phyloP scores from a whole-genome alignment of 2,888 invertebrate species.

The Nineta flava region DNA sequence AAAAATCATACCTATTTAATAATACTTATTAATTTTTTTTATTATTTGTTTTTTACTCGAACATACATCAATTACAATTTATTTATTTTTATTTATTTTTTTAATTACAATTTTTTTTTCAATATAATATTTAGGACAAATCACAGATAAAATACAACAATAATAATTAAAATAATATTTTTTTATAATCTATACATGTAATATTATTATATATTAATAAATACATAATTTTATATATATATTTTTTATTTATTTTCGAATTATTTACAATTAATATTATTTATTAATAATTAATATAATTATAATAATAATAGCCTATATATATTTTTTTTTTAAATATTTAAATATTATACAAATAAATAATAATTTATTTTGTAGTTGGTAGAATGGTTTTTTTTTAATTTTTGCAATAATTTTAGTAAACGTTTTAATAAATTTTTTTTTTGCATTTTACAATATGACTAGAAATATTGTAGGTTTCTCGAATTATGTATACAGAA shows the following conservation, averaged over 20 bases:
- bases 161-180: neutral
- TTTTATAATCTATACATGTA: neutral
- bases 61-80: constrained; percentile 1
- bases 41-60: neutral
- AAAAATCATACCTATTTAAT: neutral
- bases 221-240: neutral
- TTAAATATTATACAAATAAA: too few relatives aligned
- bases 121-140: neutral
- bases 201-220: neutral
- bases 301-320: too few relatives aligned
- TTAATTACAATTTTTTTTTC: neutral
- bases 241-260: neutral
- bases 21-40: neutral
- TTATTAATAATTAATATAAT: neutral
- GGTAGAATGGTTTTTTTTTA: too few relatives aligned
- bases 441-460: too few relatives aligned
- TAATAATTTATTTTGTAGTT: too few relatives aligned
- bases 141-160: neutral
- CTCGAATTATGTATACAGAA: too few relatives aligned
- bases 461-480: too few relatives aligned
- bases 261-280: neutral
- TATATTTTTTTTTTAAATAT: too few relatives aligned
- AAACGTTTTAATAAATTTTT: too few relatives aligned
- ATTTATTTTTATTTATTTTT: neutral
- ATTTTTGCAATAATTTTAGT: too few relatives aligned